These are phyloP conservation scores for Pipa parva DNA, from an alignment of 2,113 vertebrate species.

Conservation along the genomic window DNA sequence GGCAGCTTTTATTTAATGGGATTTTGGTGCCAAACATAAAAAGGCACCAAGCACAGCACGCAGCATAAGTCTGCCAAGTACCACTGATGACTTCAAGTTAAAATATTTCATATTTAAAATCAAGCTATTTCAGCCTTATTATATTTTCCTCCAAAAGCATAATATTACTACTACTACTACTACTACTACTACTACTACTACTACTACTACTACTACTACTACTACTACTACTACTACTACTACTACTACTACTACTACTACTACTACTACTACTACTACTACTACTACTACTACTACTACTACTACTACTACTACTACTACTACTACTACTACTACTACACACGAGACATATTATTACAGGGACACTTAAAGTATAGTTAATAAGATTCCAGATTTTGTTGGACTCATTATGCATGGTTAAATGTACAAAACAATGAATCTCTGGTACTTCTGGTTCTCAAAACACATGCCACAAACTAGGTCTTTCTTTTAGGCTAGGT, in stretches of 20 bases:
- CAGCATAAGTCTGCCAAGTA: constrained; percentile 1
- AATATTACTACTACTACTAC: neutral
- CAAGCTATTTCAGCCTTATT: too few species aligned
- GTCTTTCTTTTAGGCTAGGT: too few species aligned
- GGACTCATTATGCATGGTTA: too few species aligned
- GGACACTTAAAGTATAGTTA: too few species aligned
- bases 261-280: neutral
- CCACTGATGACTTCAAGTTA: neutral
- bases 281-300: neutral
- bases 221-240: neutral
- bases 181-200: neutral
- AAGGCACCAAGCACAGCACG: constrained; percentile 4
- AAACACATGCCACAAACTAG: too few species aligned
- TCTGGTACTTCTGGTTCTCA: too few species aligned
- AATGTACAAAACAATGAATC: too few species aligned
- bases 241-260: neutral
- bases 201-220: neutral
- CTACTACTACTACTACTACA: neutral
- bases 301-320: neutral
- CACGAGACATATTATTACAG: too few species aligned
- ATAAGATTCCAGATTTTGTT: too few species aligned
- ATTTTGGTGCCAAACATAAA: neutral
- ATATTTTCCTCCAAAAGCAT: too few species aligned
- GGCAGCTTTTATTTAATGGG: neutral
- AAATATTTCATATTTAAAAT: neutral